Conservation (phyloP, 1,140 invertebrate species). For the Helicorthomorpha holstii region DNA sequence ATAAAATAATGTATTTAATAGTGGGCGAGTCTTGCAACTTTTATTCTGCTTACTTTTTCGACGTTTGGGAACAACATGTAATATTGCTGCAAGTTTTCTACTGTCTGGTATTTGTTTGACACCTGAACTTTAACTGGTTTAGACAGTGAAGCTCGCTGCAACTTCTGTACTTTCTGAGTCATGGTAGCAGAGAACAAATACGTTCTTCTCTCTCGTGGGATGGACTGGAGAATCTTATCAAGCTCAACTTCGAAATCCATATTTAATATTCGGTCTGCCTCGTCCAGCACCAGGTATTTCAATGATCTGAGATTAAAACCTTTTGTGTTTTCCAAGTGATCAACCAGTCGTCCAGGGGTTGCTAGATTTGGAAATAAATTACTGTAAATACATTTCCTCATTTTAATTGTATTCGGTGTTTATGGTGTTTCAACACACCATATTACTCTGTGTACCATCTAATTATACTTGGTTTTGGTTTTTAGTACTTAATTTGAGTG, state of each 20-base stretch:
- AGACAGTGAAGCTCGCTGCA: conserved; percentile 82
- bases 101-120: conserved; percentile 93
- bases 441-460: no score
- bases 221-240: conserved; percentile 83
- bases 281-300: conserved; percentile 87
- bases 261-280: conserved; percentile 87
- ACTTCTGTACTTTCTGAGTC: conserved; percentile 94
- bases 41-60: conserved; percentile 75
- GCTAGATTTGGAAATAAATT: conserved; percentile 31
- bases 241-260: conserved; percentile 94
- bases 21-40: not conserved
- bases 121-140: conserved; percentile 88
- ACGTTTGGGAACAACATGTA: conserved; percentile 93
- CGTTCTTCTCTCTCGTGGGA: conserved; percentile 72
- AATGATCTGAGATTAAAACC: conserved; percentile 75
- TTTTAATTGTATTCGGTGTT: no score
- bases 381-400: no score
- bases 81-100: conserved; percentile 86
- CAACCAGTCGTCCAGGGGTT: conserved; percentile 73
- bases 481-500: conserved; percentile 13
- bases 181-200: conserved; percentile 93
- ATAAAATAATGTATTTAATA: not conserved
- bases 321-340: conserved; percentile 86
- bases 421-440: no score
- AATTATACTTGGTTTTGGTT: no score